Base-by-base conservation (phyloP, 2,888 invertebrate species). In the Masnerella sp. region DNA sequence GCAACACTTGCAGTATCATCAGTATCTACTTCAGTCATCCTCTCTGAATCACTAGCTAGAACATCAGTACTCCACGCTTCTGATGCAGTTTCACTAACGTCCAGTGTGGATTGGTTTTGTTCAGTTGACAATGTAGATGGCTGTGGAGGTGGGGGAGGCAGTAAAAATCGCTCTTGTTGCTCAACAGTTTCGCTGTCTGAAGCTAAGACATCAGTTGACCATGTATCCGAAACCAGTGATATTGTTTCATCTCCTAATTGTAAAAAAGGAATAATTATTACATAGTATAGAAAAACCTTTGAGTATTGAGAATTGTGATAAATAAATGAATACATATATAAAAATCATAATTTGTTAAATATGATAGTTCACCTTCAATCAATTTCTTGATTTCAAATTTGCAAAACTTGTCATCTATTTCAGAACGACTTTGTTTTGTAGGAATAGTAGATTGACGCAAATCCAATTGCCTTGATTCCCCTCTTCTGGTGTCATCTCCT, bases 1-100 rank as follows among this genome's bases (percentile, higher is more conserved):
- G 92, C 91, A 11, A 92, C 91, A 80, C 92, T 92, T 0, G 90
- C 90, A 1, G 90, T 89, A 79, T 92, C 92, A 79, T 92, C 92
- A 15, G 91, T 92, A 80, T 93, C 93, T 8, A 94, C 94, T 89
- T 98, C 97, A 0, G 95, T 95, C 80, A 97, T 90, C 64, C 97
- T 91, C 81, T 96, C 96, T 14, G 96, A 96, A 87, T 98, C 98
- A 1, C 96, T 97, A 0, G 95, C 94, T 42, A 97, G 89, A 11
- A 98, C 98, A 88, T 99, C 98, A 64, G 97, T 98, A 82, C 97
- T 97, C 99, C 99, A 99, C 0, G 97, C 97, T 88, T 99, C 98
- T 80, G 97, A 97, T 14, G 97, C 96, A 1, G 98, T 96, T 84
- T 98, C 97, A 0, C 95, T 94, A 11, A 93, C 92, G 86, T 97